phyloP scores from a whole-genome alignment of 2,888 invertebrate species.

The Amphipoea oculea region DNA sequence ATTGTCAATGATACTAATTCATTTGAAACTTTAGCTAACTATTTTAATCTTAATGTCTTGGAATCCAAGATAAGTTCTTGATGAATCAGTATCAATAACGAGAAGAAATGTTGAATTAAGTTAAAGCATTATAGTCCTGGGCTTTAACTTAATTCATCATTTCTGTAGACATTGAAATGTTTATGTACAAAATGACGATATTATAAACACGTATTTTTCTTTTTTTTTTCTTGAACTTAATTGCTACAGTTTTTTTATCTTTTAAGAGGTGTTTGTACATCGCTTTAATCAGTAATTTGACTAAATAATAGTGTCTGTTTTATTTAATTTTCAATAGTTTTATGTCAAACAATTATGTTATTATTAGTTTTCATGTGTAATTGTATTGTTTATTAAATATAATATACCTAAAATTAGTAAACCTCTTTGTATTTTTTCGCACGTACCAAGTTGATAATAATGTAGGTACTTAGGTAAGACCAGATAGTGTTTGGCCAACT shows the following conservation, averaged over 20 bases:
- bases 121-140: too few relatives aligned
- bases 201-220: constrained; percentile 28
- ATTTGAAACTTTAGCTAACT: not conserved
- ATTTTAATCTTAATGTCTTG: constrained; percentile 36
- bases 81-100: too few relatives aligned
- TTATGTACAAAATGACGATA: constrained; percentile 28
- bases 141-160: constrained; percentile 19
- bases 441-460: not conserved
- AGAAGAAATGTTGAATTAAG: too few relatives aligned
- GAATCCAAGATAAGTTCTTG: constrained; percentile 39
- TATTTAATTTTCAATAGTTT: constrained; percentile 59
- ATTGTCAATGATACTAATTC: constrained; percentile 28
- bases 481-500: too few relatives aligned
- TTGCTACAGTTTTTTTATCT: constrained; percentile 48
- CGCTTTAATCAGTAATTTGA: constrained; percentile 52
- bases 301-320: constrained; percentile 46
- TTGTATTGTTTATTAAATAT: constrained; percentile 65
- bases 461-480: not conserved
- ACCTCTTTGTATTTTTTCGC: not conserved
- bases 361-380: constrained; percentile 57
- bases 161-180: constrained; percentile 26
- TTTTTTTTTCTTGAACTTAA: constrained; percentile 29
- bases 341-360: constrained; percentile 61
- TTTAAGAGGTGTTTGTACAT: constrained; percentile 51
- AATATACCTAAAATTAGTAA: constrained; percentile 48